These are phyloP conservation scores for Scolopax mira DNA, from an alignment of 2,113 vertebrate genomes.

Conservation along the genomic window DNA sequence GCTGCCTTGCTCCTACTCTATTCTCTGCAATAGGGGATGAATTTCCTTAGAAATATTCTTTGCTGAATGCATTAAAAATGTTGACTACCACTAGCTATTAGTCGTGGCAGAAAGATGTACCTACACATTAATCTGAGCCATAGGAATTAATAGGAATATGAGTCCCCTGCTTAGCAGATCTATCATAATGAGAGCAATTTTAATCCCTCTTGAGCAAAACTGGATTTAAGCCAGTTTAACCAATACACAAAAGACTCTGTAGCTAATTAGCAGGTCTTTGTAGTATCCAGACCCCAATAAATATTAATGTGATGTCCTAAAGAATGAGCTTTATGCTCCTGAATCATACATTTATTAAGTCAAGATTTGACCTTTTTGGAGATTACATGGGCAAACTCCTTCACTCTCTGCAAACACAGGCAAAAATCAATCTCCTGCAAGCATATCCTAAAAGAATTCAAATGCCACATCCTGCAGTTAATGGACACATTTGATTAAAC, in stretches of 20 bases:
- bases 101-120: not conserved
- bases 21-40: not conserved
- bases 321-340: constrained; percentile 39
- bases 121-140: not conserved
- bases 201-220: constrained; percentile 18
- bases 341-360: constrained; percentile 57
- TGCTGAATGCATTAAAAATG: not conserved
- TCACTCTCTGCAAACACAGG: constrained; percentile 18
- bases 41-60: not conserved
- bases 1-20: not conserved
- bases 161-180: not conserved
- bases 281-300: constrained; percentile 16
- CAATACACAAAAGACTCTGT: constrained; percentile 26
- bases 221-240: constrained; percentile 34
- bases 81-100: not conserved
- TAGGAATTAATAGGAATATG: not conserved
- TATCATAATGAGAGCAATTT: not conserved
- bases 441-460: not conserved
- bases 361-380: constrained; percentile 62
- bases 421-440: constrained; percentile 32
- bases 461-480: not conserved
- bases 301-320: constrained; percentile 48
- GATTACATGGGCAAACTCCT: not conserved
- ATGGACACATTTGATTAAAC: not conserved
- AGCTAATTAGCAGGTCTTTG: constrained; percentile 48